Evolutionary conservation across 2,113 vertebrate genomes (phyloP).

Genomic region (Cynocephalus volans): DNA sequence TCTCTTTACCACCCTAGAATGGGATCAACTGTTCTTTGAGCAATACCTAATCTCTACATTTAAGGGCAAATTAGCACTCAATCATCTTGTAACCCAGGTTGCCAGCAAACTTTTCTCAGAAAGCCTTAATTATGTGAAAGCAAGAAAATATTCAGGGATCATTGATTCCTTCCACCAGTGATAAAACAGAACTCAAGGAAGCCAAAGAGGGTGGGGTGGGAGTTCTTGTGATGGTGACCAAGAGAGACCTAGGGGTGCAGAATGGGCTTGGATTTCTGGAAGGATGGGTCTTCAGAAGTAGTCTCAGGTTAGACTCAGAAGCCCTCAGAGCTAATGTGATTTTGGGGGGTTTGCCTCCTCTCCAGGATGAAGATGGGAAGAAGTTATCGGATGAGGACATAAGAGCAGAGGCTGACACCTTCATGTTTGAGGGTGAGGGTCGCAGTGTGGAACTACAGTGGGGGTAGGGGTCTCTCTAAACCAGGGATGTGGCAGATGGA

Average conservation of each 20-base stretch:
- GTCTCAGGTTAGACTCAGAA: neutral
- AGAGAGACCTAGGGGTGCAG: too few relatives aligned
- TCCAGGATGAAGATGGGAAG: slow-evolving; percentile 92
- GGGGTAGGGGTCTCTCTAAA: neutral
- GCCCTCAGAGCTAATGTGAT: too few relatives aligned
- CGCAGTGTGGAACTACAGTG: neutral
- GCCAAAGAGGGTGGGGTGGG: neutral
- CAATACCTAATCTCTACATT: neutral
- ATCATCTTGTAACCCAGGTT: neutral
- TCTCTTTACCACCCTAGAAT: neutral
- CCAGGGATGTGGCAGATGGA: neutral
- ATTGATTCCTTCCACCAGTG: neutral
- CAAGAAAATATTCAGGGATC: neutral
- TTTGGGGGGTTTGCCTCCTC: neutral
- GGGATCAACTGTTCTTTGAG: neutral
- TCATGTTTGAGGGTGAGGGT: slow-evolving; percentile 94
- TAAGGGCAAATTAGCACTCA: neutral
- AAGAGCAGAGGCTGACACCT: slow-evolving; percentile 93
- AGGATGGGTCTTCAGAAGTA: neutral
- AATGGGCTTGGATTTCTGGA: neutral
- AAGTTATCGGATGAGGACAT: slow-evolving; percentile 91
- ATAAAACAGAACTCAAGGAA: neutral
- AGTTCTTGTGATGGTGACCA: neutral
- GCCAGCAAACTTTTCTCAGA: neutral
- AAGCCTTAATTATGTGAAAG: neutral